phyloP scores from a whole-genome alignment of 2,797 vertebrate species.

The Channa striata region DNA sequence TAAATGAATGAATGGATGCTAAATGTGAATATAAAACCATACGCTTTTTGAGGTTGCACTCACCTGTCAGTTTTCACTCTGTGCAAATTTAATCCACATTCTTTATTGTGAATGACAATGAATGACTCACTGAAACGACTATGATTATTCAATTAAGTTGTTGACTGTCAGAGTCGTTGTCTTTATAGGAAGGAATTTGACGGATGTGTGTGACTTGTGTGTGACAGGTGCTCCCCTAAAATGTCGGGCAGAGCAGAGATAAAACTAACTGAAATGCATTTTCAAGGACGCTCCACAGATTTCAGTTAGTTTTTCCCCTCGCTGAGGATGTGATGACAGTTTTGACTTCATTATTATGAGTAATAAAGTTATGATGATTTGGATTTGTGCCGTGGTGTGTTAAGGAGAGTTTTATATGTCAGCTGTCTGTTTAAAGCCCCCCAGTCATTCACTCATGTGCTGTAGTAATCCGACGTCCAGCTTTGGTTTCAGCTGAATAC shows the following conservation, averaged over 20 bases:
- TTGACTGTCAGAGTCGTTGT: conserved; percentile 22
- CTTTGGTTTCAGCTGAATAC: too few species aligned
- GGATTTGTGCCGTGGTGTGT: neutral
- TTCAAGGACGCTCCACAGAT: neutral
- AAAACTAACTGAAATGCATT: conserved; percentile 14
- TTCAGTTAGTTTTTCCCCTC: neutral
- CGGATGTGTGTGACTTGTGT: neutral
- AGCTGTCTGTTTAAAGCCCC: conserved; percentile 19
- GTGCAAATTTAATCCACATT: conserved; percentile 21
- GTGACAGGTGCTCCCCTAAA: conserved; percentile 20
- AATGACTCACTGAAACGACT: conserved; percentile 24
- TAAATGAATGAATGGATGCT: too few species aligned
- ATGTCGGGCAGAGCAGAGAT: conserved; percentile 2
- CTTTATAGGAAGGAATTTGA: conserved; percentile 25
- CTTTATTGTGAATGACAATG: conserved; percentile 20
- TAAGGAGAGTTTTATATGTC: conserved; percentile 6
- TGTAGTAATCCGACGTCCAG: too few species aligned
- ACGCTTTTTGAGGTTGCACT: too few species aligned
- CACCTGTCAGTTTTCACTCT: conserved; percentile 3
- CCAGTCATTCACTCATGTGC: neutral
- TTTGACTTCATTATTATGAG: conserved; percentile 1
- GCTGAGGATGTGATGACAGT: neutral
- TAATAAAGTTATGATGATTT: conserved; percentile 12
- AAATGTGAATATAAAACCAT: too few species aligned
- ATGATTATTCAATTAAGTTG: conserved; percentile 33